Conservation (phyloP, 2,113 vertebrate genomes). For the Choloepus hoffmanni region DNA sequence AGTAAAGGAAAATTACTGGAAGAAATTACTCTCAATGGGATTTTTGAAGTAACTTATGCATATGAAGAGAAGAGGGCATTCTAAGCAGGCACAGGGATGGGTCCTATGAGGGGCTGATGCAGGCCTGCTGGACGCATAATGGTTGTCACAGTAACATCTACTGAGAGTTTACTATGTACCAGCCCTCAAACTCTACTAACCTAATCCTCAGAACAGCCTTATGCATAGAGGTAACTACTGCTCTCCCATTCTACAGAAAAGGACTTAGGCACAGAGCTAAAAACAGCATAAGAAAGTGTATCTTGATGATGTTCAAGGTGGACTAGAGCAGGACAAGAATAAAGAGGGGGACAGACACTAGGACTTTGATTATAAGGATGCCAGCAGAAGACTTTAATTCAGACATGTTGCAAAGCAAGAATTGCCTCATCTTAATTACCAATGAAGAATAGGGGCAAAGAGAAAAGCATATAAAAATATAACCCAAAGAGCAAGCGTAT, state of each 20-base stretch:
- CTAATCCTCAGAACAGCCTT: neutral
- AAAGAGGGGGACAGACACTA: neutral
- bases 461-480: conserved; percentile 5
- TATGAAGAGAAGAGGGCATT: neutral
- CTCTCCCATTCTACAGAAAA: neutral
- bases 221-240: neutral
- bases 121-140: neutral
- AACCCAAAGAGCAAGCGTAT: neutral
- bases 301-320: neutral
- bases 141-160: neutral
- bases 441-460: neutral
- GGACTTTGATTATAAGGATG: neutral
- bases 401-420: neutral
- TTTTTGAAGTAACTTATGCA: neutral
- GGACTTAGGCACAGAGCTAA: neutral
- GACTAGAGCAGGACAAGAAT: neutral
- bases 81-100: neutral
- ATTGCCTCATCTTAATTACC: neutral
- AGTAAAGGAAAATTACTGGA: neutral
- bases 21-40: neutral
- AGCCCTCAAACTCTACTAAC: neutral
- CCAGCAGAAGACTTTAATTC: neutral
- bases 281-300: neutral
- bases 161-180: neutral
- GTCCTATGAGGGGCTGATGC: neutral